Conservation (phyloP, 2,797 vertebrate genomes). For the Malurus leucopterus region DNA sequence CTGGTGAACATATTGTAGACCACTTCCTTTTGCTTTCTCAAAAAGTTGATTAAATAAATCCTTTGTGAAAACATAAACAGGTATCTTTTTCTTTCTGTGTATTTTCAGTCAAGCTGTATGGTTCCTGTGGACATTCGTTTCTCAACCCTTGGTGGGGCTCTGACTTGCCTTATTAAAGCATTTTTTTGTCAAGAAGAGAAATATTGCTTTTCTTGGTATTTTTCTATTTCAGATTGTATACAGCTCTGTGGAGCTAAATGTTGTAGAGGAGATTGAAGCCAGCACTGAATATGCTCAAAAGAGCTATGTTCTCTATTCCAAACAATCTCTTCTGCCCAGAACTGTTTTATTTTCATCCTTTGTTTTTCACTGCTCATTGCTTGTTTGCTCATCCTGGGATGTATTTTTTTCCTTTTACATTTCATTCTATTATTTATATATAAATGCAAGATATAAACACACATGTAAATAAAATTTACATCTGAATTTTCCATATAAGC, state of each 20-base stretch:
- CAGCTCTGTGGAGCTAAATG: neutral
- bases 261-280: neutral
- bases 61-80: neutral
- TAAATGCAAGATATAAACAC: neutral
- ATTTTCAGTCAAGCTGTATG: neutral
- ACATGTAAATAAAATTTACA: neutral
- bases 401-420: neutral
- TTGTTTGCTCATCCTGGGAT: neutral
- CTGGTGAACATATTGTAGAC: neutral
- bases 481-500: neutral
- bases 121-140: neutral
- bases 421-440: neutral
- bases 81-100: neutral
- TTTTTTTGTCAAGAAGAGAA: neutral
- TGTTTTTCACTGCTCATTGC: neutral
- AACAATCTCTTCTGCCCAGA: neutral
- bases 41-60: neutral
- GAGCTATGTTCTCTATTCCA: neutral
- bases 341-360: neutral
- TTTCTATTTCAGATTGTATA: neutral
- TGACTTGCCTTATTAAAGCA: neutral
- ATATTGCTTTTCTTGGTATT: neutral
- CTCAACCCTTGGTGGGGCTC: neutral
- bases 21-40: neutral
- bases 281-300: neutral